Percentiles rank a stretch among this genome's conserved stretches.
phyloP scores from a whole-genome alignment of 2,113 vertebrate species.

The Epinephelus lanceolatus region DNA sequence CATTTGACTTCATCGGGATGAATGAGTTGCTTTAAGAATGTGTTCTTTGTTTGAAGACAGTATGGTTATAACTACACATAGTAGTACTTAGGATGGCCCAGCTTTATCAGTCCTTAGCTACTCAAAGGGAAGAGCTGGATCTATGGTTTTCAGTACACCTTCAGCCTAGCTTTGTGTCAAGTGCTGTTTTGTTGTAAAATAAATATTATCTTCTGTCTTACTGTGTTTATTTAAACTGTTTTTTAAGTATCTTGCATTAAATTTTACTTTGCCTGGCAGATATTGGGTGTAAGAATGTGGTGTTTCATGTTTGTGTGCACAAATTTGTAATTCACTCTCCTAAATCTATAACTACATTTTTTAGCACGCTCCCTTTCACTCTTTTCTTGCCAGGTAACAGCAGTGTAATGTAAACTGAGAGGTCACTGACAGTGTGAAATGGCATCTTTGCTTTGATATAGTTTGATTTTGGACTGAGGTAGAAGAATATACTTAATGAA shows the following conservation, averaged over 20 bases:
- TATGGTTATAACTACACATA: not conserved
- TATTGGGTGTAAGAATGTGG: not conserved
- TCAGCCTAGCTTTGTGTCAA: conserved; percentile 1
- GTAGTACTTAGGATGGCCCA: not conserved
- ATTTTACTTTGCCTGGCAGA: not conserved
- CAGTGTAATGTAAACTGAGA: not conserved
- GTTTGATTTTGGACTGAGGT: not conserved
- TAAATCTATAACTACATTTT: not conserved
- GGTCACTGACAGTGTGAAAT: not conserved
- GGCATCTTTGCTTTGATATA: not conserved
- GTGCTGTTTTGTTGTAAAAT: conserved; percentile 13
- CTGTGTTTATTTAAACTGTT: not conserved
- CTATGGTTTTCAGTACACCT: not conserved
- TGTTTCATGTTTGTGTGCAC: not conserved
- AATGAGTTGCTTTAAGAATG: too few relatives aligned
- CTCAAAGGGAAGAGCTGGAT: not conserved
- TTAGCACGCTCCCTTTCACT: not conserved
- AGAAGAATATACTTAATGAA: not conserved
- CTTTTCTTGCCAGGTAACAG: not conserved
- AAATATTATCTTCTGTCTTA: not conserved
- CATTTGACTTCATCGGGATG: too few relatives aligned
- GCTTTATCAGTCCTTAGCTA: not conserved
- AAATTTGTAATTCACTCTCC: not conserved
- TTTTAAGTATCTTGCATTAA: not conserved
- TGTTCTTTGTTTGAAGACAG: not conserved